Conservation (phyloP, 2,113 vertebrate genomes). For the Parus major region DNA sequence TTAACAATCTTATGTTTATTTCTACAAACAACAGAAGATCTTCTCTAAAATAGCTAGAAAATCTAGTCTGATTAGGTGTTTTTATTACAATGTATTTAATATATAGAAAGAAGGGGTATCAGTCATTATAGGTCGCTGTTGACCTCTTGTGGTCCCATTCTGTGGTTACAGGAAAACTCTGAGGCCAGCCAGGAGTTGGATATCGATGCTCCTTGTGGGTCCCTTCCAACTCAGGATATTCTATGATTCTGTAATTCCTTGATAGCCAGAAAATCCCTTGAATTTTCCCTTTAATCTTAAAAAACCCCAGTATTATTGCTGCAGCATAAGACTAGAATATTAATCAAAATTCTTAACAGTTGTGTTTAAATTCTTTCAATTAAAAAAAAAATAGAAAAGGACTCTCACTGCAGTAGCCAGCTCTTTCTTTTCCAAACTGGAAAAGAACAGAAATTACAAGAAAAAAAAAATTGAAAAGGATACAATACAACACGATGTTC, state of each 20-base stretch:
- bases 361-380: background rate
- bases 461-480: background rate
- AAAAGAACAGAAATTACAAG: accelerated
- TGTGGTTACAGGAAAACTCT: background rate
- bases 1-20: background rate
- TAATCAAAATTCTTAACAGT: background rate
- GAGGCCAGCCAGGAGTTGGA: background rate
- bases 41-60: background rate
- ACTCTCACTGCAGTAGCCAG: background rate
- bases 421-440: background rate
- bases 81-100: accelerated
- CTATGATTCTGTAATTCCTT: background rate
- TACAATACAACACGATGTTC: background rate
- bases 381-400: background rate
- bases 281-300: background rate
- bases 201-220: background rate
- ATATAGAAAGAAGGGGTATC: accelerated
- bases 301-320: background rate
- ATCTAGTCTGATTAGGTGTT: background rate
- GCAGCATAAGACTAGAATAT: background rate
- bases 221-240: background rate
- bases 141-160: background rate
- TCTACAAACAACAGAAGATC: background rate
- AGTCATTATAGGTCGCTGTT: background rate
- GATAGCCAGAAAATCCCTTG: background rate